A percentile compares a stretch with the other conserved stretches of the same genome.
Evolutionary conservation across 2,888 invertebrate genomes (phyloP).

Genomic region (Drosophila recens): DNA sequence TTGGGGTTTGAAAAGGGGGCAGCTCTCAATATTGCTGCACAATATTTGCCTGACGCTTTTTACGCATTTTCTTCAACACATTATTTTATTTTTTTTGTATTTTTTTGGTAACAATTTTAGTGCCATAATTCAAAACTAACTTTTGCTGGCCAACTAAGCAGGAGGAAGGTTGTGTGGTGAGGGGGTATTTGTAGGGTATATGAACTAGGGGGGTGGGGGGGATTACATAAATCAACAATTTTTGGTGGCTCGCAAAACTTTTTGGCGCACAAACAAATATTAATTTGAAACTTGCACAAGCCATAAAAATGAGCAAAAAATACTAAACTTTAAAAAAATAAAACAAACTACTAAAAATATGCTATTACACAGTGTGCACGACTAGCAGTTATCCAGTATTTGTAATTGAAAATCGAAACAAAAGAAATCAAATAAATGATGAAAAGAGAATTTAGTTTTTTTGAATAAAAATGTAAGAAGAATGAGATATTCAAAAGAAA

Average conservation of each 20-base stretch:
- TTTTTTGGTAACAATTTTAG: constrained; percentile 39
- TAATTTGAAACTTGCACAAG: constrained; percentile 73
- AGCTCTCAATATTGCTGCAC: constrained; percentile 40
- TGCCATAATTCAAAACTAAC: constrained; percentile 63
- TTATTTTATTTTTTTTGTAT: no score
- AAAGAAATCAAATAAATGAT: not conserved
- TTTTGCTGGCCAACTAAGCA: constrained; percentile 36
- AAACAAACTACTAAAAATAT: not conserved
- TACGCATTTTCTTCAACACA: constrained; percentile 27
- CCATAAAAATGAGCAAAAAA: constrained; percentile 44
- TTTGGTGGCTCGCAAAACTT: constrained; percentile 53
- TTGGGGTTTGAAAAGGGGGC: not conserved
- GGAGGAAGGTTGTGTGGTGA: not conserved
- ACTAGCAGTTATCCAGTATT: constrained; percentile 1
- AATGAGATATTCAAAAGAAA: no score
- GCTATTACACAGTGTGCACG: not conserved
- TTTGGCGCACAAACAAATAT: constrained; percentile 78
- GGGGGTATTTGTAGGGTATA: not conserved
- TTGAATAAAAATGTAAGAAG: no score
- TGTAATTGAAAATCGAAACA: not conserved
- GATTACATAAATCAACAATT: constrained; percentile 74
- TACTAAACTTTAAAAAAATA: not conserved
- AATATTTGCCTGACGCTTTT: constrained; percentile 37
- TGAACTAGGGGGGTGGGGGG: not conserved
- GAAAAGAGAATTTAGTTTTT: no score